A percentile compares a stretch with the other conserved stretches of the same genome.
phyloP scores from a whole-genome alignment of 2,797 vertebrate genomes.

The Trichosurus vulpecula region DNA sequence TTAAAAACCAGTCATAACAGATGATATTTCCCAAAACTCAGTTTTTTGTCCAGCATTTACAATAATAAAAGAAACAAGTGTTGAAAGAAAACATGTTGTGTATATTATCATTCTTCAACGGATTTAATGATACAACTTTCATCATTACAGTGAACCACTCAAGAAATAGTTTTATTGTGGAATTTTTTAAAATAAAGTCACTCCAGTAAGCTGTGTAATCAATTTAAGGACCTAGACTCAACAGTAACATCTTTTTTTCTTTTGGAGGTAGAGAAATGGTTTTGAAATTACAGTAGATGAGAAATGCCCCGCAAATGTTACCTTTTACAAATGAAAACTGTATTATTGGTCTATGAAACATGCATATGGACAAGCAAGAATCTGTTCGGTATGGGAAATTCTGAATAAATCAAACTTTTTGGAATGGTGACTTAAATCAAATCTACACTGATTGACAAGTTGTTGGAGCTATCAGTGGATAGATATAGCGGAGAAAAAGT shows the following conservation, averaged over 20 bases:
- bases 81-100: neutral
- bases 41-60: neutral
- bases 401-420: slow-evolving; percentile 12
- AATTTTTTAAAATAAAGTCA: neutral
- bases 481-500: neutral
- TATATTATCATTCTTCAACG: neutral
- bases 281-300: neutral
- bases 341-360: neutral
- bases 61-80: neutral
- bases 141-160: neutral
- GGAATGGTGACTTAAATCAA: slow-evolving; percentile 55
- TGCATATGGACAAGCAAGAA: neutral
- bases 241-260: neutral
- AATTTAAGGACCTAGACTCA: neutral
- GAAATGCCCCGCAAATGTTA: neutral
- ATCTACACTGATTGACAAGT: neutral
- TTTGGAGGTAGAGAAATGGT: neutral
- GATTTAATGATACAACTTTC: neutral
- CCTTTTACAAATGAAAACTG: neutral
- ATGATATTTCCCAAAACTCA: neutral
- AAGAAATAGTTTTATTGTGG: neutral
- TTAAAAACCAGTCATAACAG: neutral
- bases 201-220: neutral
- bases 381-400: neutral
- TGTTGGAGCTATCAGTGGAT: neutral